phyloP scores from a whole-genome alignment of 1,140 invertebrate genomes.

The Penaeus vannamei region DNA sequence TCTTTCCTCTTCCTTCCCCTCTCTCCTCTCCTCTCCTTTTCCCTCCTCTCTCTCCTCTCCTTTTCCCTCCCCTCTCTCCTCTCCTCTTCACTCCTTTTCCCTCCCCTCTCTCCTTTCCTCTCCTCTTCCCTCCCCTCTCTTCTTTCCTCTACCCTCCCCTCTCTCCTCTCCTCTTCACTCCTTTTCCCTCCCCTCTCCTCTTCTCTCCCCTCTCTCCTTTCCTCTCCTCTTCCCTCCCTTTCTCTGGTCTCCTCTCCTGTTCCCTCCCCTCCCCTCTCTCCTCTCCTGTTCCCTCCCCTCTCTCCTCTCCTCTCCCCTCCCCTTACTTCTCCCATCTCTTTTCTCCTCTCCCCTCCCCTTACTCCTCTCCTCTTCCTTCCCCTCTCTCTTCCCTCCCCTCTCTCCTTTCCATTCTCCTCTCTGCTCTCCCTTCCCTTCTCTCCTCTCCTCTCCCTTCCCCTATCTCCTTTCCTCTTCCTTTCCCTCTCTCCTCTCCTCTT shows the following conservation, averaged over 20 bases:
- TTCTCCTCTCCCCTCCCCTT: not conserved
- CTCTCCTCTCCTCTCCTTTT: not conserved
- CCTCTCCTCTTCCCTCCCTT: not conserved
- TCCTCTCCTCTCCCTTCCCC: not conserved
- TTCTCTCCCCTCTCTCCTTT: not conserved
- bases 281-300: not conserved
- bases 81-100: not conserved
- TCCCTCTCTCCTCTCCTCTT: too few species aligned
- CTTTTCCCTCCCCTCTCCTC: not conserved
- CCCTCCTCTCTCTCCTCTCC: not conserved
- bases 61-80: not conserved
- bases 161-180: not conserved
- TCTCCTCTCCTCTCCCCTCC: not conserved
- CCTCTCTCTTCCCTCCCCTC: not conserved
- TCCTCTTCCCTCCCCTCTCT: not conserved
- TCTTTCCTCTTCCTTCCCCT: not conserved
- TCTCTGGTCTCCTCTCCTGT: not conserved
- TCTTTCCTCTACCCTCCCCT: not conserved
- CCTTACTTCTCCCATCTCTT: not conserved
- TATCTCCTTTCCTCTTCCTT: too few species aligned
- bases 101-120: not conserved
- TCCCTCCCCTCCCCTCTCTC: not conserved
- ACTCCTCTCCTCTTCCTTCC: not conserved
- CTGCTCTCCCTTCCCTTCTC: not conserved
- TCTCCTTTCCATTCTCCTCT: not conserved